Evolutionary conservation across 2,113 vertebrate genomes (phyloP).

Genomic region (Dermatemys mawii): DNA sequence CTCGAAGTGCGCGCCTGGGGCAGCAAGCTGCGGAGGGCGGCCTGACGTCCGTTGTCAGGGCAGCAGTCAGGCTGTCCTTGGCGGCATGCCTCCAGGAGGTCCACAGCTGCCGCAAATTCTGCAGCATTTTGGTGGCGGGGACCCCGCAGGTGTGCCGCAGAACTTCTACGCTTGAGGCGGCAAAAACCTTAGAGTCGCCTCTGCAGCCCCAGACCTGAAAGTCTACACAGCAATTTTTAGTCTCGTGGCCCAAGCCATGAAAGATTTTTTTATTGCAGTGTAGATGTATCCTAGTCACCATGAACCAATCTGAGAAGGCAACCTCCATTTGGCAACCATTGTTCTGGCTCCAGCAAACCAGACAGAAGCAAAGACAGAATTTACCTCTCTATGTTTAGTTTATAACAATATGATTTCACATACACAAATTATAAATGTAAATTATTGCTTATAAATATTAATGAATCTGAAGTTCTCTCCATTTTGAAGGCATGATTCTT

Average conservation of each 20-base stretch:
- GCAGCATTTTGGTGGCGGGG: no score
- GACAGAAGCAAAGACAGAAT: not conserved
- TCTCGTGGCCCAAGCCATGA: not conserved
- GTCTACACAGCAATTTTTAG: not conserved
- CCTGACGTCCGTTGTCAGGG: no score
- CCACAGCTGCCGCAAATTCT: no score
- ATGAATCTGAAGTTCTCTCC: conserved; percentile 63
- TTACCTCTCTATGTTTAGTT: not conserved
- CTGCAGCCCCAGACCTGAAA: not conserved
- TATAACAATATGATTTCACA: conserved; percentile 38
- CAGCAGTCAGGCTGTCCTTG: no score
- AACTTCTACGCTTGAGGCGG: no score
- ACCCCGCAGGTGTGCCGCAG: no score
- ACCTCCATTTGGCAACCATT: not conserved
- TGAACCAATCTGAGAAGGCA: not conserved
- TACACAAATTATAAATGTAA: conserved; percentile 38
- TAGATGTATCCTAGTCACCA: not conserved
- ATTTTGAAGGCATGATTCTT: not conserved
- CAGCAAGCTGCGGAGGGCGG: no score
- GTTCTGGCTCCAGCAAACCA: not conserved
- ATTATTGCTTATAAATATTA: conserved; percentile 53
- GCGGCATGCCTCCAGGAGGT: no score
- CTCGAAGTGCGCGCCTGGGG: no score
- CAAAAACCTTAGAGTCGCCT: no score
- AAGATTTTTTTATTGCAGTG: not conserved